phyloP scores from a whole-genome alignment of 2,888 invertebrate genomes.

The Plutella xylostella region DNA sequence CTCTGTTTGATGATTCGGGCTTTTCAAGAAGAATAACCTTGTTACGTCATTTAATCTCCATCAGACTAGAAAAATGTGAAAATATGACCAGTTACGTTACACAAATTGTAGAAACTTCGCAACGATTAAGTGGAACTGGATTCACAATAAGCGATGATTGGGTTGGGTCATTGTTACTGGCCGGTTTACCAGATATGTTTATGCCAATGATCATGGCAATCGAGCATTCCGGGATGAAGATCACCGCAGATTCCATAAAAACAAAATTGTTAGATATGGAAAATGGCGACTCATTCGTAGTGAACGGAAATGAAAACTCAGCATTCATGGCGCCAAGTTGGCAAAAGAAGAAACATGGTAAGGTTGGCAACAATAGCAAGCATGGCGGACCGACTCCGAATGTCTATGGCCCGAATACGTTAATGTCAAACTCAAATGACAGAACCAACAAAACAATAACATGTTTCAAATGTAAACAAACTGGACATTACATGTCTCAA shows the following conservation, averaged over 20 bases:
- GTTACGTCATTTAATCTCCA: conserved; percentile 10
- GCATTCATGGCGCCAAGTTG: conserved; percentile 3
- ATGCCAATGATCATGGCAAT: too few relatives aligned
- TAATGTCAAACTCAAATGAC: neutral
- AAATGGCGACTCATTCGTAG: neutral
- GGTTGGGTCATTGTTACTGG: conserved; percentile 14
- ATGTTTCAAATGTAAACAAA: neutral
- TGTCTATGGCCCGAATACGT: neutral
- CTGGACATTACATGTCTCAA: conserved; percentile 8
- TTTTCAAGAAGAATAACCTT: conserved; percentile 10
- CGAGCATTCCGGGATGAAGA: too few relatives aligned
- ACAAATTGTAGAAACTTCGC: conserved; percentile 14
- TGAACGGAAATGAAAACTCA: neutral
- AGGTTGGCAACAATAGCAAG: neutral
- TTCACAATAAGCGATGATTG: conserved; percentile 17
- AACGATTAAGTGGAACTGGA: conserved; percentile 14
- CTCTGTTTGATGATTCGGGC: conserved; percentile 17
- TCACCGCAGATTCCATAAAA: conserved; percentile 24
- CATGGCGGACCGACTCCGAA: conserved; percentile 3
- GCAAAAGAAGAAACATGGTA: neutral
- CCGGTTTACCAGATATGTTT: conserved; percentile 1
- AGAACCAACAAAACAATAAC: neutral
- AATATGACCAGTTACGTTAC: conserved; percentile 15
- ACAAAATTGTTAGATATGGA: conserved; percentile 23
- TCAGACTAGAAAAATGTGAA: conserved; percentile 12